Base-by-base conservation (phyloP, 2,113 vertebrate species). In the Piaya cayana region DNA sequence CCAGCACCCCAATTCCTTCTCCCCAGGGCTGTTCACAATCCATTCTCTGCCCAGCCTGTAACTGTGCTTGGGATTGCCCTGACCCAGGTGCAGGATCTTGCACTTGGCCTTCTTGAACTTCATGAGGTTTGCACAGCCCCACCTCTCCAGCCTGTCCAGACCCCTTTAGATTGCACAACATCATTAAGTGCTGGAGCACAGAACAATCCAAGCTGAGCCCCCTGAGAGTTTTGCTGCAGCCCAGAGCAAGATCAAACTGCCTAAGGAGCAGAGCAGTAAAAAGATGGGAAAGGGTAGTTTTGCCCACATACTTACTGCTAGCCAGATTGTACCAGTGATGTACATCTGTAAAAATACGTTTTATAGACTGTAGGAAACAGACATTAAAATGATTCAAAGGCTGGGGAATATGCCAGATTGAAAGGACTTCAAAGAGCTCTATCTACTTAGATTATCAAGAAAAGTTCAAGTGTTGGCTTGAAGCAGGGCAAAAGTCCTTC, bases 351-450 rank as follows among this genome's bases (percentile, higher is more conserved):
- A 74, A 93, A 92, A 56, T 50, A 11, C 10, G 3, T 21, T 67
- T 45, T 45, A 68, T 47, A 83, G 37, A 17, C 58, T 36, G 53
- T 8, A 80, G 37, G 79, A 93, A 90, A 58, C 18, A 78, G 85
- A 34, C 55, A 62, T 58, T 11, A 42, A 86, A 88, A 87, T 84
- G 77, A 87, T 84, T 94, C 95, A 91, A 94, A 84, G 65, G 60
- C 47, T 67, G 76, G 71, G 88, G 84, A 59, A 75, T 55, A 26
- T 63, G 86, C 93, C 91, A 93, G 91, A 15, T 70, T 83, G 83
- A 92, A 92, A 92, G 52, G 81, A 77, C 47, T 91, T 96, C 90
- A 96, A 95, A 96, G 93, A 67, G 74, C 65, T 95, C 86, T 36
- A 78, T 95, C 80, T 95, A 55, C 67, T 37, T 16, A 12, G 76